phyloP scores from a whole-genome alignment of 1,140 invertebrate genomes.

The Branchinecta lynchi region DNA sequence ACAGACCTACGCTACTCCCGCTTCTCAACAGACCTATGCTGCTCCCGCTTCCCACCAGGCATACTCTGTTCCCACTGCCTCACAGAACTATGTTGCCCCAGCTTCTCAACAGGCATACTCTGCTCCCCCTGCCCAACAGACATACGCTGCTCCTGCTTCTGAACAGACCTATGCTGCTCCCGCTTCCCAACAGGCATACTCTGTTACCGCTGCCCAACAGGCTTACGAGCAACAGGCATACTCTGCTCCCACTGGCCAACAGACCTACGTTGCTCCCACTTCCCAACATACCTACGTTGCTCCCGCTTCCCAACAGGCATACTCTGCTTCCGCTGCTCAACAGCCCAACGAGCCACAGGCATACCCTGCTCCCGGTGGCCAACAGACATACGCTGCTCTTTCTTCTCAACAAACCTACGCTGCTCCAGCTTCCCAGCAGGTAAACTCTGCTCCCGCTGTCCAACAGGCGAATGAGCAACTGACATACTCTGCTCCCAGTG shows the following conservation, averaged over 20 bases:
- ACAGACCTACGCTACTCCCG: too few species aligned
- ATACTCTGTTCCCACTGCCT: too few species aligned
- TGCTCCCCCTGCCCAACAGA: too few species aligned
- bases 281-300: background rate
- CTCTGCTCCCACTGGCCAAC: too few species aligned
- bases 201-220: too few species aligned
- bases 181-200: background rate
- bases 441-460: background rate
- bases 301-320: background rate
- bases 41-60: too few species aligned
- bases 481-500: background rate
- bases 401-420: background rate
- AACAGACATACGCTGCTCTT: background rate
- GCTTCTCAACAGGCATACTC: too few species aligned
- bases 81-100: too few species aligned
- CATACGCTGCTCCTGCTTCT: too few species aligned
- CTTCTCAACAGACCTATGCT: too few species aligned
- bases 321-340: slow-evolving; percentile 13
- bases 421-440: background rate
- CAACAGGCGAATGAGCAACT: background rate
- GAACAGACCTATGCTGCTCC: too few species aligned
- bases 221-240: too few species aligned
- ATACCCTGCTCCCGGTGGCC: background rate
- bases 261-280: background rate
- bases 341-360: slow-evolving; percentile 6